These are phyloP conservation scores for Meandrina meandrites DNA, from an alignment of 92 coral and sea anemone genomes.

Conservation along the genomic window DNA sequence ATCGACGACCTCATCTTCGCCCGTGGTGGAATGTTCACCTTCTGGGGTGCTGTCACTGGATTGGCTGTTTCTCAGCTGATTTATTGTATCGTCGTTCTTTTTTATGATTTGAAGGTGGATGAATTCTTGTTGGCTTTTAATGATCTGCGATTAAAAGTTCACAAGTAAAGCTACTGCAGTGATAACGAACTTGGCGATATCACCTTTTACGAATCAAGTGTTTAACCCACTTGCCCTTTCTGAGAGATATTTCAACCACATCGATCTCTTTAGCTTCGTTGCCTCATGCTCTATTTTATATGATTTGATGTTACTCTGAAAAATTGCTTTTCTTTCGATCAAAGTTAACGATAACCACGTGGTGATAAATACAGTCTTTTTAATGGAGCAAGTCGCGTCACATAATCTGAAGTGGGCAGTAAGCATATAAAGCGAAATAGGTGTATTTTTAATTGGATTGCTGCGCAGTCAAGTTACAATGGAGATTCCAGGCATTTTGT, in stretches of 20 bases:
- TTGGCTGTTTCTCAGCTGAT: constrained; percentile 12
- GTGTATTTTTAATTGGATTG: too few species aligned
- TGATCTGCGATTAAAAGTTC: not conserved
- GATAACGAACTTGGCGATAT: too few species aligned
- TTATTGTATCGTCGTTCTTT: not conserved
- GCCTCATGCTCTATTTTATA: not conserved
- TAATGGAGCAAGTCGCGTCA: not conserved
- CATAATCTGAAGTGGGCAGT: not conserved
- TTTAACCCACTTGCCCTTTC: not conserved
- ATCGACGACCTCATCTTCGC: constrained; percentile 12
- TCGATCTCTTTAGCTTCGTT: not conserved
- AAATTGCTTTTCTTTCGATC: not conserved
- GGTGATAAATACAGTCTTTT: not conserved
- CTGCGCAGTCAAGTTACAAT: too few species aligned
- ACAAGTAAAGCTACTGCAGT: too few species aligned
- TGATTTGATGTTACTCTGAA: not conserved
- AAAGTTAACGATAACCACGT: not conserved
- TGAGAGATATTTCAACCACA: not conserved
- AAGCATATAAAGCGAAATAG: too few species aligned
- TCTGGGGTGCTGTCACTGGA: not conserved
- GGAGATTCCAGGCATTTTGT: too few species aligned
- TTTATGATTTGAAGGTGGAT: constrained; percentile 1
- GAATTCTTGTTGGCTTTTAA: not conserved
- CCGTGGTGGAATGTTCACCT: not conserved
- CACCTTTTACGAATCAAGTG: not conserved